Base-by-base conservation (phyloP, 2,797 vertebrate species). In the Silurus lanzhouensis region DNA sequence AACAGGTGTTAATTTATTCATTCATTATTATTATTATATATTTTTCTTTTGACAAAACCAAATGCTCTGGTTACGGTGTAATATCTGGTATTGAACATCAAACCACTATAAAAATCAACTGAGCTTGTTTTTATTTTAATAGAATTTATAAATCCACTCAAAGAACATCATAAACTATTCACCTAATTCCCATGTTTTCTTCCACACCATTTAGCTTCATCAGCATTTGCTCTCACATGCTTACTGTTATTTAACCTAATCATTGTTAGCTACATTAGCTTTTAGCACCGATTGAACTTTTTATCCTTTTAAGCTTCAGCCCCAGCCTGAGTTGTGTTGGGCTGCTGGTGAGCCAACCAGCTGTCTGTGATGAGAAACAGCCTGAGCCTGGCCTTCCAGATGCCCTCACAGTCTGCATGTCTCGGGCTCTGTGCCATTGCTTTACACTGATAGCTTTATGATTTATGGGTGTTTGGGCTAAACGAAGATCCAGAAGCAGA, bases 331-430 rank as follows among this genome's bases (percentile, higher is more conserved):
- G 57, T 52, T 83, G 72, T 52, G 87, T 84, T 72, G 38, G 76
- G 67, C n/a, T 60, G 74, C 77, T 76, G 71, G 64, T 76, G 76
- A 87, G 86, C 31, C 58, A 85, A 86, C 85, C 87, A 91, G 85
- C 87, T 87, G 87, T 88, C 82, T 82, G 82, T 84, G 55, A 88
- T 79, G 61, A 83, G 67, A 68, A 83, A 85, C 82, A 80, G 83
- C 31, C 70, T 71, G 82, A 46, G 31, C 64, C 80, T 66, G 68
- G 88, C 83, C 71, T 85, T 79, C 66, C 80, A 88, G 87, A 86
- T 89, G 88, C 89, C 87, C 88, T 86, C 84, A 63, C 86, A 90
- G 87, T 84, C 85, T 86, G 87, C 68, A 61, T 81, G 74, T 85
- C 80, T 86, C 75, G 80, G 85, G 72, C 74, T 85, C 67, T 0